phyloP scores from a whole-genome alignment of 2,797 vertebrate genomes.

The Parauchenoglanis ngamensis region DNA sequence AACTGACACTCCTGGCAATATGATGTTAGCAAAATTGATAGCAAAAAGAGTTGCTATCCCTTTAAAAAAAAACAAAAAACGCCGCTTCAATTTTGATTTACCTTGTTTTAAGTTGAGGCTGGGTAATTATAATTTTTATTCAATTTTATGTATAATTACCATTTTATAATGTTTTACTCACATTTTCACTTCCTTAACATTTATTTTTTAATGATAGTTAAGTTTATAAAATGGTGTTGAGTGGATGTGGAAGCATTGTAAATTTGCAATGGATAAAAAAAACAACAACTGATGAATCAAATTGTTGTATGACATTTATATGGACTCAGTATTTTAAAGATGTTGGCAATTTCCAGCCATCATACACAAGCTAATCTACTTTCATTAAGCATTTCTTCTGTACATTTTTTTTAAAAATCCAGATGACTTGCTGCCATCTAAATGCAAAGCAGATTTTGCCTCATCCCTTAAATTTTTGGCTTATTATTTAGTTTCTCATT shows the following conservation, averaged over 20 bases:
- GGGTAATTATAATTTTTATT: not conserved
- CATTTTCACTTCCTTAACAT: not conserved
- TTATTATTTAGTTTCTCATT: not conserved
- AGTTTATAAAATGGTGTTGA: too few relatives aligned
- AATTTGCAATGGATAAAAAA: not conserved
- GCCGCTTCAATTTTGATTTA: not conserved
- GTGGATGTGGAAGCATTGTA: not conserved
- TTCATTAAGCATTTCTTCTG: not conserved
- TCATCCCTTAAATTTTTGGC: not conserved
- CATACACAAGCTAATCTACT: not conserved
- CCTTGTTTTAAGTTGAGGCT: not conserved
- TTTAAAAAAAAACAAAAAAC: too few relatives aligned
- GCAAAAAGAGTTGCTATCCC: too few relatives aligned
- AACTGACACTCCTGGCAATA: too few relatives aligned
- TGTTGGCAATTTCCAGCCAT: not conserved
- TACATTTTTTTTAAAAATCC: not conserved
- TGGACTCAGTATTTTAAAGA: not conserved
- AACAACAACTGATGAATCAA: not conserved
- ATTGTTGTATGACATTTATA: not conserved
- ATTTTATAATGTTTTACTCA: not conserved
- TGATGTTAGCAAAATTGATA: too few relatives aligned
- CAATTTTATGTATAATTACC: not conserved
- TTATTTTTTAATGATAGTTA: not conserved
- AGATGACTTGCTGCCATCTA: not conserved
- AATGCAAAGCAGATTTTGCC: not conserved